Evolutionary conservation across 2,113 vertebrate genomes (phyloP), one percentile per base, ranked within the genome.

Genomic region (Otocyon megalotis): DNA sequence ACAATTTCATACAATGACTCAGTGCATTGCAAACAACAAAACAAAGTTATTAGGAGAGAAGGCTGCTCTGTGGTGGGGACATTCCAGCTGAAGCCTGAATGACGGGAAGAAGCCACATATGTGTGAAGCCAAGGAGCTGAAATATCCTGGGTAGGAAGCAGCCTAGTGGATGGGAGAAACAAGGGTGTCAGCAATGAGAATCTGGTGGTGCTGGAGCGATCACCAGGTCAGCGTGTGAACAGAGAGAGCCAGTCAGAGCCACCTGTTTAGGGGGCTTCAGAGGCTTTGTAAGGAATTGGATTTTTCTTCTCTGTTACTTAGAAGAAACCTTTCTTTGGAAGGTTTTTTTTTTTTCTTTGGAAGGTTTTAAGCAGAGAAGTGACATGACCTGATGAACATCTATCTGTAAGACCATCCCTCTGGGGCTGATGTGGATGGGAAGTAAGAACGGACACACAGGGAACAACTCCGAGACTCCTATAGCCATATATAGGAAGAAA

Each of bases 151-250:
- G n/a, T 2, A 0, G 54, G 35, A 63, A 58, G 17, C 4, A 74
- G 62, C 17, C 8, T 1, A 8, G 43, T 8, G 58, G 3, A 12
- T 1, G 11, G 6, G n/a, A 63, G 17, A 22, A 58, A 30, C 15
- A 10, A 63, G 65, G 56, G 30, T 0, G 0, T n/a, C 37, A 16
- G 32, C 37, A 60, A 24, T 14, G 35, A 54, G 17, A 8, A 11
- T 24, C 11, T 9, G 2, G 24, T 0, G 8, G 4, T 0, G 69
- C 56, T 28, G 22, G 1, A 5, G 56, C 14, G 4, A 22, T 5
- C 35, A 53, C 24, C 24, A 35, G 8, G 54, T 43, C 83, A 15
- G 37, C 0, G 0, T 1, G 30, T 12, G 14, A 37, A 65, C 60
- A 48, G n/a, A 43, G 12, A 32, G 4, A 92, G 92, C 28, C 17